A percentile compares a stretch with the other conserved stretches of the same genome.
Conservation (phyloP, 2,797 vertebrate genomes). For the Spondyliosoma cantharus region DNA sequence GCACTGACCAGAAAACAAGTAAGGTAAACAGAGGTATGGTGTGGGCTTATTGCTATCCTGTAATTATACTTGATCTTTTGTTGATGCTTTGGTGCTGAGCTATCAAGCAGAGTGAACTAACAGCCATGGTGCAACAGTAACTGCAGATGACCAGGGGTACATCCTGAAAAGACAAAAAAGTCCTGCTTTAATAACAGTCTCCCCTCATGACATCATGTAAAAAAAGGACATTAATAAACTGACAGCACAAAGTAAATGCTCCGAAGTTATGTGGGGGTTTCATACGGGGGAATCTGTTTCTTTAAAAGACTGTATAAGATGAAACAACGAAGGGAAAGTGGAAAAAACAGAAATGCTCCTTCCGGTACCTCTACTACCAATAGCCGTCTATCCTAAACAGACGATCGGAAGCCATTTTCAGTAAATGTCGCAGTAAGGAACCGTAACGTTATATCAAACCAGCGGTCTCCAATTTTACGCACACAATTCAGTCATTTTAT, state of each 20-base stretch:
- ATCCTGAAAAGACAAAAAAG: slow-evolving; percentile 80
- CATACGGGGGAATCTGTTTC: not conserved
- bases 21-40: slow-evolving; percentile 73
- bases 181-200: not conserved
- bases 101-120: slow-evolving; percentile 77
- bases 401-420: slow-evolving; percentile 76
- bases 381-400: slow-evolving; percentile 17
- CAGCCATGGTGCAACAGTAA: slow-evolving; percentile 87
- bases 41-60: slow-evolving; percentile 89
- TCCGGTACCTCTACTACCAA: too few relatives aligned
- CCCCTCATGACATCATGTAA: not conserved
- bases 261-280: not conserved
- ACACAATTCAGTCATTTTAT: not conserved
- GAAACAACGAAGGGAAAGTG: not conserved
- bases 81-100: slow-evolving; percentile 81
- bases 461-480: not conserved
- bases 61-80: slow-evolving; percentile 79
- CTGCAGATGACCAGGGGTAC: slow-evolving; percentile 81
- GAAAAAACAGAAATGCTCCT: too few relatives aligned
- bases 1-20: slow-evolving; percentile 74
- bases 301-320: not conserved
- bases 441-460: not conserved
- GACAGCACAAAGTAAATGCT: not conserved
- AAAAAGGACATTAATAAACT: not conserved
- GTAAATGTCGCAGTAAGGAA: slow-evolving; percentile 64